Percentiles rank a stretch among this genome's conserved stretches.
Conservation (phyloP, 64 coral and sea anemone genomes). For the Stylophora pistillata region DNA sequence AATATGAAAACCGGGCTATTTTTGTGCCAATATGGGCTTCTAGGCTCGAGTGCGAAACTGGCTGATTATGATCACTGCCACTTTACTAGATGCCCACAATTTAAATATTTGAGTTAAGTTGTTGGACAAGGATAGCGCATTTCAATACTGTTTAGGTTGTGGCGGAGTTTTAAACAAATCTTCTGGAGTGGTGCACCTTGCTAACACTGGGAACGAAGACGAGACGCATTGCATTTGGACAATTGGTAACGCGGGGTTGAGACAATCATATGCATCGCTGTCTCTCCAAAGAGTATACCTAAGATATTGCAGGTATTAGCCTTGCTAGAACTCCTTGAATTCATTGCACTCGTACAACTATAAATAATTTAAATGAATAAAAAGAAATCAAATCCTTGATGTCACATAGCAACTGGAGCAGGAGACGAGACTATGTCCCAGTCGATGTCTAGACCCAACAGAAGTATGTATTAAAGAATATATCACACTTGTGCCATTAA, state of each 20-base stretch:
- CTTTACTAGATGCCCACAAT: neutral
- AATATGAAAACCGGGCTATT: too few relatives aligned
- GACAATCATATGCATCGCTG: neutral
- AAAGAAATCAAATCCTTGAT: too few relatives aligned
- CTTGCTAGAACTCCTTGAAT: neutral
- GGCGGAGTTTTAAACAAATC: conserved; percentile 8
- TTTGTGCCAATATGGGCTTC: too few relatives aligned
- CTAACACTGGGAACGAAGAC: neutral
- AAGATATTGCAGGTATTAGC: neutral
- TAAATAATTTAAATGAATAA: too few relatives aligned
- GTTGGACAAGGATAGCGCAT: neutral
- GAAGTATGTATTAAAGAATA: too few relatives aligned
- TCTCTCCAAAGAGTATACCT: neutral
- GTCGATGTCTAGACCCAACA: too few relatives aligned
- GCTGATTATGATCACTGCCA: too few relatives aligned
- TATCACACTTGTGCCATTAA: too few relatives aligned
- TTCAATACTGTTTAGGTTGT: neutral
- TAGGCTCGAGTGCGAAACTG: too few relatives aligned
- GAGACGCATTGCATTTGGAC: neutral
- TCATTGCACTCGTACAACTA: neutral
- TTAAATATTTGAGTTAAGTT: neutral
- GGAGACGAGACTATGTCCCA: too few relatives aligned
- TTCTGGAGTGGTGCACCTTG: neutral
- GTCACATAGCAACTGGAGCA: too few relatives aligned
- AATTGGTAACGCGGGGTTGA: conserved; percentile 1